Evolutionary conservation across 1,140 invertebrate species (phyloP), one percentile per base, ranked within the genome.

Genomic region (Conus ventricosus): DNA sequence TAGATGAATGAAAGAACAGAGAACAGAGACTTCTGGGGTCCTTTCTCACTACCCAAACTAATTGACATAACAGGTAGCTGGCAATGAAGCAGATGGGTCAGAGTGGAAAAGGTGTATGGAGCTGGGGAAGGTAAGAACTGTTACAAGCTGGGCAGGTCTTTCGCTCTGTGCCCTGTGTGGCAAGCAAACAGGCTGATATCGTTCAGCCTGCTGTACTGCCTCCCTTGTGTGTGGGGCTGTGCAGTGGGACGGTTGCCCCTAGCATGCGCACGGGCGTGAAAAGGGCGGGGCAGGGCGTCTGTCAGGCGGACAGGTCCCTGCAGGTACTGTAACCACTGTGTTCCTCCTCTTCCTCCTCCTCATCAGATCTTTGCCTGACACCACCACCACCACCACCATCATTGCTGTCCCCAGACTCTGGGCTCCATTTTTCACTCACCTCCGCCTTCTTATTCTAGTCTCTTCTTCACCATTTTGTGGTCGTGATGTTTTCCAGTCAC

Each of bases 271-370:
- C 39, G 80, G 51, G 80, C 80, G 51, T 54, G 80, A 81, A 81
- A 81, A 51, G 27, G 80, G 54, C 5, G 23, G 57, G 23, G 82
- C 82, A 84, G 82, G 82, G 82, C 82, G 54, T 63, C 82, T 84
- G 82, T 60, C 82, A 57, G 82, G 54, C 82, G 13, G n/a, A 54
- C 23, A 54, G 51, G 82, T 84, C 82, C 82, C 82, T 84, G 82
- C 82, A 84, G 82, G 82, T 84, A 84, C 82, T 84, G 82, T 84
- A 55, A 84, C 27, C 57, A 63, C 82, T 53, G 4, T 84, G n/a
- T 84, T 63, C 55, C 82, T 67, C 27, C 7, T 84, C 20, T 71
- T 63, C 60, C 60, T 63, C 17, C 17, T 63, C 60, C 10, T 71
- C 67, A 71, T 71, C 67, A 71, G 67, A 71, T 71, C 67, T 71